Evolutionary conservation across 2,113 vertebrate species (phyloP).

Genomic region (Hystrix brachyura): DNA sequence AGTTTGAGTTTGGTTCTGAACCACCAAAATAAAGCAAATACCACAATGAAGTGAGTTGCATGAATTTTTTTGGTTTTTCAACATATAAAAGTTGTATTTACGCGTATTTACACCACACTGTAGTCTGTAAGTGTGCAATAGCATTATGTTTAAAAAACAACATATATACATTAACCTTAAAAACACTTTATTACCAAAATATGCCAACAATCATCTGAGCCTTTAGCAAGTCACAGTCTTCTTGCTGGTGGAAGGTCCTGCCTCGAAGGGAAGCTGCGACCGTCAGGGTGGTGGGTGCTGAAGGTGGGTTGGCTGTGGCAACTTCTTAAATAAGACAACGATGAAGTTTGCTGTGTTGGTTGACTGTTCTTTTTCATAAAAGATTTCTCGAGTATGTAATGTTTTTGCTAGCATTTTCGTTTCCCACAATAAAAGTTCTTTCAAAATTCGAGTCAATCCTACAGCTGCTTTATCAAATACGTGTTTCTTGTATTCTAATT

Average conservation of each 20-base stretch:
- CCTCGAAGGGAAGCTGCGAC: background rate
- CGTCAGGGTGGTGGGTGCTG: background rate
- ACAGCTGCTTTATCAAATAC: background rate
- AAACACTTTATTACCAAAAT: background rate
- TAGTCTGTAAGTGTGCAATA: background rate
- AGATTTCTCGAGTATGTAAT: background rate
- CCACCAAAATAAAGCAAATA: background rate
- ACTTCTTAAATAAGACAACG: background rate
- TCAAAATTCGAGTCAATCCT: background rate
- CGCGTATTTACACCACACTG: background rate
- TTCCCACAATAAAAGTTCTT: background rate
- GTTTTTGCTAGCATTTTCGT: background rate
- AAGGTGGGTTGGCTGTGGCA: background rate
- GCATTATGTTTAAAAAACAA: background rate
- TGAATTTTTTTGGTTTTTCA: background rate
- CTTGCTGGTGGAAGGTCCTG: background rate
- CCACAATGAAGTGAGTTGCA: background rate
- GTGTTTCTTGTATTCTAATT: background rate
- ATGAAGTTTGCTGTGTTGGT: background rate
- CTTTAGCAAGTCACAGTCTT: background rate
- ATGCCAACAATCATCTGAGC: too few species aligned
- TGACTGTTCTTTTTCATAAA: background rate
- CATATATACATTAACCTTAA: background rate
- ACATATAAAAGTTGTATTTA: background rate
- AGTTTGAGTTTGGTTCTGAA: background rate